phyloP scores from a whole-genome alignment of 2,888 invertebrate genomes.

The Ichneumoninae sp. region DNA sequence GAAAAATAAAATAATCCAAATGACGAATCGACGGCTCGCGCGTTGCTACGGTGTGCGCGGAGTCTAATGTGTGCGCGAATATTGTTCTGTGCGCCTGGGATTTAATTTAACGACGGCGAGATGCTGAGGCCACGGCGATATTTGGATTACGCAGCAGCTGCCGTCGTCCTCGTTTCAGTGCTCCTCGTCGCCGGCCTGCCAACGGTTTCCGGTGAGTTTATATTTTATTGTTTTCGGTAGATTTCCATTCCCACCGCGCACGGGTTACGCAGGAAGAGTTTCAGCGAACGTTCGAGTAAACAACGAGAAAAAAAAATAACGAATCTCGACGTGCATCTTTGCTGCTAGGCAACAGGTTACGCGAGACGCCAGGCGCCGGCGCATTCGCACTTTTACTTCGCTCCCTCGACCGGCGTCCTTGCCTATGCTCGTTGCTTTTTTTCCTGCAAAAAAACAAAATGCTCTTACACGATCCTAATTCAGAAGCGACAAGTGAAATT shows the following conservation, averaged over 20 bases:
- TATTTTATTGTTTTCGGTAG: neutral
- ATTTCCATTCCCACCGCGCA: neutral
- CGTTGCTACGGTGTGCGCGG: constrained; percentile 78
- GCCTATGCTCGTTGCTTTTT: neutral
- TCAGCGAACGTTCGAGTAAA: neutral
- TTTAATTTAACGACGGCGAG: constrained; percentile 76
- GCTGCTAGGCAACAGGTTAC: constrained; percentile 82
- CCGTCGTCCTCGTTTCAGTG: constrained; percentile 69
- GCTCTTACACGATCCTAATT: neutral
- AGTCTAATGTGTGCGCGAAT: constrained; percentile 81
- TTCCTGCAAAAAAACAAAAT: neutral
- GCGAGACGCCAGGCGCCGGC: constrained; percentile 79
- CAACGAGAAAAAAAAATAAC: constrained; percentile 4
- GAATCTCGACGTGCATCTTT: constrained; percentile 48
- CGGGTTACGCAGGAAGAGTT: neutral
- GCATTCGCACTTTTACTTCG: constrained; percentile 69
- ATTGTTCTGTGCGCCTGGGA: constrained; percentile 66
- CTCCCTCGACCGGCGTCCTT: constrained; percentile 52
- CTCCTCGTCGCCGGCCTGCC: constrained; percentile 62
- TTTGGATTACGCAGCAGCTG: constrained; percentile 81
- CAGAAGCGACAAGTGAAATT: neutral
- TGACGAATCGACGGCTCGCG: constrained; percentile 67
- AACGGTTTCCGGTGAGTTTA: constrained; percentile 68
- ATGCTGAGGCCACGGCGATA: constrained; percentile 80
- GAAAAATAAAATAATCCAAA: constrained; percentile 51